Conservation (phyloP, 2,113 vertebrate genomes). For the Dipodomys merriami region DNA sequence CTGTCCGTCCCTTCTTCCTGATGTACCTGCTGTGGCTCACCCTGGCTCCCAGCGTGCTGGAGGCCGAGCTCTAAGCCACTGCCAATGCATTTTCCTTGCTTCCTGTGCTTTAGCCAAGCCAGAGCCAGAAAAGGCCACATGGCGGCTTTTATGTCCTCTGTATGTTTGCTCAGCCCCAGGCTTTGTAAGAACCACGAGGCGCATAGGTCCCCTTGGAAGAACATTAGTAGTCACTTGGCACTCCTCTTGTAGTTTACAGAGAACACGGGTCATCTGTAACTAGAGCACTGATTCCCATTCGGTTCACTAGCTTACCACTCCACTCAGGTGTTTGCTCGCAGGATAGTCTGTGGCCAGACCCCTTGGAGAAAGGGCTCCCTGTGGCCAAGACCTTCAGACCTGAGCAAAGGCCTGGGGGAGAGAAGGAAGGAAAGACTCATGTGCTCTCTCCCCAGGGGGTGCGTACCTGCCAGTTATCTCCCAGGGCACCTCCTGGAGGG, state of each 20-base stretch:
- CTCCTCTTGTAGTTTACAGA: conserved; percentile 59
- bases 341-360: conserved; percentile 29
- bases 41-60: neutral
- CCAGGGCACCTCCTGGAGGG: neutral
- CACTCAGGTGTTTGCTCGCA: conserved; percentile 17
- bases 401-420: neutral
- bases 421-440: neutral
- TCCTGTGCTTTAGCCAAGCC: conserved; percentile 34
- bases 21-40: neutral
- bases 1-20: neutral
- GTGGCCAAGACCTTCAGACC: neutral
- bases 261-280: conserved; percentile 68
- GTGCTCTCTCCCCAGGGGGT: neutral
- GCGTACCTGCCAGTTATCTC: fast-evolving
- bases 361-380: neutral
- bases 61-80: neutral
- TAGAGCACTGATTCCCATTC: conserved; percentile 78
- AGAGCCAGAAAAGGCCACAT: neutral
- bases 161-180: neutral
- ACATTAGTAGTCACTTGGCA: conserved; percentile 7
- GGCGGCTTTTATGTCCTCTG: neutral
- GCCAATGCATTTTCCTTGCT: neutral
- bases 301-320: conserved; percentile 48
- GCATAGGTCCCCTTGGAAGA: neutral
- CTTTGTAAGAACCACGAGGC: neutral